Evolutionary conservation across 2,888 invertebrate species (phyloP).

Genomic region (Deilephila elpenor): DNA sequence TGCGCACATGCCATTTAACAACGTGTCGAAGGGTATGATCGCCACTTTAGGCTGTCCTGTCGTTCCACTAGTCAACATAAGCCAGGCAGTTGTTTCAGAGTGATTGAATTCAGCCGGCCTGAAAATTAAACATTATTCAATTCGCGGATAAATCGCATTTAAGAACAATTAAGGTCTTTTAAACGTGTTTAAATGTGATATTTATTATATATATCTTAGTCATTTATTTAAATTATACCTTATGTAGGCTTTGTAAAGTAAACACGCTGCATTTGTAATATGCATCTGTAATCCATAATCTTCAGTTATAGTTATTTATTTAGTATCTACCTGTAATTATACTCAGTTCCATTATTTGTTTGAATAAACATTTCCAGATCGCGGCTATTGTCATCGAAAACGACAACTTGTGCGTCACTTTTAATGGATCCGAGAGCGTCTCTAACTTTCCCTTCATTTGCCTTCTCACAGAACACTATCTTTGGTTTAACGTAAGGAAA

Average conservation of each 20-base stretch:
- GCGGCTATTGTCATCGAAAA: not conserved
- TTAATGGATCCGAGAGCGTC: not conserved
- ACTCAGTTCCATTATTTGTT: not conserved
- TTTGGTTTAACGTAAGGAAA: not conserved
- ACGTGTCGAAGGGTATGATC: constrained; percentile 51
- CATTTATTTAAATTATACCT: too few species aligned
- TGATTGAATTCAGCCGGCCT: constrained; percentile 59
- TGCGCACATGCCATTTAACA: constrained; percentile 49
- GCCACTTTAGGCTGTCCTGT: constrained; percentile 62
- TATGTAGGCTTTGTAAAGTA: too few species aligned
- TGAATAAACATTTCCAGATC: not conserved
- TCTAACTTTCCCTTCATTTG: not conserved
- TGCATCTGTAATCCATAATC: too few species aligned
- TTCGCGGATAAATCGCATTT: not conserved
- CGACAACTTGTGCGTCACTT: not conserved
- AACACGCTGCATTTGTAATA: too few species aligned
- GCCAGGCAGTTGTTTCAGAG: constrained; percentile 52
- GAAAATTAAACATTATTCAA: constrained; percentile 16
- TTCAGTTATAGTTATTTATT: too few species aligned
- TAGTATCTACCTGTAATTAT: not conserved
- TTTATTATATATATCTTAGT: too few species aligned
- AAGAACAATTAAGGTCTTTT: too few species aligned
- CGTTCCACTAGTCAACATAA: constrained; percentile 64
- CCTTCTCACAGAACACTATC: constrained; percentile 2
- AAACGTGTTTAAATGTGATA: too few species aligned